Evolutionary conservation across 2,888 invertebrate genomes (phyloP).

Genomic region (Drosophila quinaria): DNA sequence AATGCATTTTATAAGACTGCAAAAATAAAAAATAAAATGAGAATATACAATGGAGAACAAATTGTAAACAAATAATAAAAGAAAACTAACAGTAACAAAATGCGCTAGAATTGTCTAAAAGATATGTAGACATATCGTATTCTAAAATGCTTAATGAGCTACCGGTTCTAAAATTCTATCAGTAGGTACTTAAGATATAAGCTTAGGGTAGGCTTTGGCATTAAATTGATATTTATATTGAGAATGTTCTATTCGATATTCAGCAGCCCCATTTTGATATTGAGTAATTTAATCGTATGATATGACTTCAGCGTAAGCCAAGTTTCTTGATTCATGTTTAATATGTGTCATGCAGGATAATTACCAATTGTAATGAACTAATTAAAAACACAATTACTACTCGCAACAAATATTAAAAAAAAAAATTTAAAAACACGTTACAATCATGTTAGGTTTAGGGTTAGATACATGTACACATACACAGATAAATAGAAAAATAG

Average conservation of each 20-base stretch:
- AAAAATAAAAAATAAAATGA: conserved; percentile 42
- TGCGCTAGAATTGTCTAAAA: conserved; percentile 45
- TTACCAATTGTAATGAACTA: conserved; percentile 43
- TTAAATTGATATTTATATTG: conserved; percentile 5
- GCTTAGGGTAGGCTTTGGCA: conserved; percentile 31
- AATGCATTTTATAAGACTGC: conserved; percentile 49
- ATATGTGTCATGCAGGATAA: conserved; percentile 60
- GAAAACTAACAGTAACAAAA: conserved; percentile 40
- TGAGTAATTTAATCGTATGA: conserved; percentile 27
- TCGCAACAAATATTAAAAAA: conserved; percentile 56
- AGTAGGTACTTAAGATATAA: conserved; percentile 37
- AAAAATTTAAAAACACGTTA: conserved; percentile 42
- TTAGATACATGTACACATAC: conserved; percentile 50
- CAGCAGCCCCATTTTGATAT: conserved; percentile 24
- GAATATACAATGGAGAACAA: conserved; percentile 34
- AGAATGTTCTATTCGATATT: background rate
- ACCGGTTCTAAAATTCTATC: conserved; percentile 33
- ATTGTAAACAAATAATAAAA: conserved; percentile 16
- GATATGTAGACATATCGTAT: conserved; percentile 40
- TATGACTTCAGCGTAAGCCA: conserved; percentile 38
- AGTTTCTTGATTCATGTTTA: conserved; percentile 24
- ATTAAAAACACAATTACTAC: conserved; percentile 56
- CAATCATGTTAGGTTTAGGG: conserved; percentile 51
- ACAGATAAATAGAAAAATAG: conserved; percentile 21
- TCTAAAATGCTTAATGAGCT: conserved; percentile 43